These are phyloP conservation scores for Xiphophorus couchianus DNA, from an alignment of 2,113 vertebrate genomes.

Conservation along the genomic window DNA sequence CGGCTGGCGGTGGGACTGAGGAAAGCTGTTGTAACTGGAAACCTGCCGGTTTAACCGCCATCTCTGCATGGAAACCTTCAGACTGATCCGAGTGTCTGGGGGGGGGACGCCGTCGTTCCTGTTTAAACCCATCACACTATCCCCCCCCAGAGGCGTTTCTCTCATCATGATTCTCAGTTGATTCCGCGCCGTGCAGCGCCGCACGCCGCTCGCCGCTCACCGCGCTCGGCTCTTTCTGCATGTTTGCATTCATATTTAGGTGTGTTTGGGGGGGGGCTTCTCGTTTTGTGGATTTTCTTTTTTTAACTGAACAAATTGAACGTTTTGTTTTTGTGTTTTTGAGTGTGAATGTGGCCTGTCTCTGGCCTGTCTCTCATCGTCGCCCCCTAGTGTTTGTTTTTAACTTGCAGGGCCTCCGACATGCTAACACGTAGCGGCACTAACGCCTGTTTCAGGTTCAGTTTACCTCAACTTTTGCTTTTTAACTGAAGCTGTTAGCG, in stretches of 20 bases:
- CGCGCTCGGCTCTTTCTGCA: slow-evolving; percentile 12
- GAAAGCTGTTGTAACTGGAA: slow-evolving; percentile 67
- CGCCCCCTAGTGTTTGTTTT: slow-evolving; percentile 36
- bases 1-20: slow-evolving; percentile 19
- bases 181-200: slow-evolving; percentile 27
- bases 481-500: slow-evolving; percentile 42
- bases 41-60: neutral
- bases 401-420: slow-evolving; percentile 33
- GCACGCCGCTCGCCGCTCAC: neutral
- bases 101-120: too few relatives aligned
- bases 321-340: slow-evolving; percentile 6
- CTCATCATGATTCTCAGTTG: slow-evolving; percentile 54
- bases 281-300: slow-evolving; percentile 46
- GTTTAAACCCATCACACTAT: slow-evolving; percentile 43
- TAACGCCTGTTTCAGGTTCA: slow-evolving; percentile 49
- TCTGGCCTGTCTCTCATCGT: slow-evolving; percentile 23
- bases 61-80: slow-evolving; percentile 20
- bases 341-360: slow-evolving; percentile 18
- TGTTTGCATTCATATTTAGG: slow-evolving; percentile 59
- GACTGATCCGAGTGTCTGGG: slow-evolving; percentile 27
- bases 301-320: slow-evolving; percentile 71
- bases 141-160: neutral
- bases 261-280: slow-evolving; percentile 45
- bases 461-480: slow-evolving; percentile 65
- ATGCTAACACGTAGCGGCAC: slow-evolving; percentile 27